A percentile compares a stretch with the other conserved stretches of the same genome.
phyloP scores from a whole-genome alignment of 1,140 invertebrate species.

The Ips nitidus region DNA sequence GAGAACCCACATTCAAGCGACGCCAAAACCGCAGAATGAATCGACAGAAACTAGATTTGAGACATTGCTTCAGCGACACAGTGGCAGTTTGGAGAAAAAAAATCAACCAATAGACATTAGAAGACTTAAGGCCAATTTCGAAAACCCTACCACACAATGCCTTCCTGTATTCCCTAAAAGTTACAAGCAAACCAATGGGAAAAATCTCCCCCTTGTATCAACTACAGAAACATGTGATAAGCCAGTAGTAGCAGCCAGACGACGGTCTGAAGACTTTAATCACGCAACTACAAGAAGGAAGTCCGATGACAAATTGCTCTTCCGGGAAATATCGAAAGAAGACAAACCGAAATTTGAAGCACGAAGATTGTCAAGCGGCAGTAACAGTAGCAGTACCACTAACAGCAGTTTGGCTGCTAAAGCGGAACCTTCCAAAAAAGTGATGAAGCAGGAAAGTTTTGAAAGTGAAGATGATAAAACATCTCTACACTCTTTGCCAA shows the following conservation, averaged over 20 bases:
- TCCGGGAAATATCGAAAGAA: slow-evolving; percentile 19
- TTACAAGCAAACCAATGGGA: slow-evolving; percentile 19
- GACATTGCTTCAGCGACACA: slow-evolving; percentile 10
- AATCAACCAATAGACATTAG: slow-evolving; percentile 54
- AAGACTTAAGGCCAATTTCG: slow-evolving; percentile 65
- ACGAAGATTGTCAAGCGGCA: slow-evolving; percentile 14
- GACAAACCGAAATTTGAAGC: slow-evolving; percentile 19
- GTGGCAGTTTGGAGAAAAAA: slow-evolving; percentile 23
- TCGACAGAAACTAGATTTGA: slow-evolving; percentile 9
- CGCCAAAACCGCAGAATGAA: neutral
- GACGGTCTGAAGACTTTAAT: slow-evolving; percentile 20
- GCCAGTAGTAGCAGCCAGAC: slow-evolving; percentile 5
- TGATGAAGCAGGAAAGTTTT: slow-evolving; percentile 5
- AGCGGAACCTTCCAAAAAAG: neutral
- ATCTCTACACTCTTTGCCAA: neutral
- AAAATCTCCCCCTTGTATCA: slow-evolving; percentile 24
- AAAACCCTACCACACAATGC: slow-evolving; percentile 51
- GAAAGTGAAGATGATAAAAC: neutral
- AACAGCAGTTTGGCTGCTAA: neutral
- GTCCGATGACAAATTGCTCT: slow-evolving; percentile 26
- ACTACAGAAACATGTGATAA: slow-evolving; percentile 14
- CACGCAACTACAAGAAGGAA: slow-evolving; percentile 22
- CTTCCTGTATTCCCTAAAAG: slow-evolving; percentile 50
- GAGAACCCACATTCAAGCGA: slow-evolving; percentile 9
- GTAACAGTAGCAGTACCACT: slow-evolving; percentile 3